Percentiles rank a stretch among this genome's conserved stretches.
Conservation (phyloP, 2,113 vertebrate genomes). For the Tinamus guttatus region DNA sequence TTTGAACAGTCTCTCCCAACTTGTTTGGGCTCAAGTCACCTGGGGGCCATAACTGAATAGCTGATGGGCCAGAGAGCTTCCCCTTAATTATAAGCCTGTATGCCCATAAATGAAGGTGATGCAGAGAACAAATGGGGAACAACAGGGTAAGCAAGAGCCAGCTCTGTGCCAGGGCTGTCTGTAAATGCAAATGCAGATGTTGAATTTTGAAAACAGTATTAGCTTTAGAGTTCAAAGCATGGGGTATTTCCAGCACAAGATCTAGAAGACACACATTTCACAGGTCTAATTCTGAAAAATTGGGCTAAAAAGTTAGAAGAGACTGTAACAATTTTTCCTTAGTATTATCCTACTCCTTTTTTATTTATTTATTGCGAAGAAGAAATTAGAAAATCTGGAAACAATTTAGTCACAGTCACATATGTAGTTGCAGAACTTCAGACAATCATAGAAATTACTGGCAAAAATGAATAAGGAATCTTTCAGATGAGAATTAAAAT, state of each 20-base stretch:
- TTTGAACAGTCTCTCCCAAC: background rate
- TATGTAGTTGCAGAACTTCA: background rate
- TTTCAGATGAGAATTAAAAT: constrained; percentile 34
- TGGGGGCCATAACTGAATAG: background rate
- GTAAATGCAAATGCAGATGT: background rate
- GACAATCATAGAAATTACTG: constrained; percentile 11
- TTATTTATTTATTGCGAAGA: background rate
- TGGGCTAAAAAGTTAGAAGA: background rate
- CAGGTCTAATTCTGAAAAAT: background rate
- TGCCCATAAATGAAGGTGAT: background rate
- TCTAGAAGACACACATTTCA: background rate
- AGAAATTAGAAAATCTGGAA: constrained; percentile 21
- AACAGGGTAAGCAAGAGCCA: background rate
- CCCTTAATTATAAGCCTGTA: background rate
- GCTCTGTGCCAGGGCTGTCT: background rate
- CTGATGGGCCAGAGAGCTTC: background rate
- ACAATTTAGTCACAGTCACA: background rate
- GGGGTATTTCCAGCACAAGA: background rate
- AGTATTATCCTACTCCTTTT: background rate
- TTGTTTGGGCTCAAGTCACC: background rate
- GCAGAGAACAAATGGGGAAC: background rate
- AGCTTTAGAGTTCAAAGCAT: background rate
- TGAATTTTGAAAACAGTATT: background rate
- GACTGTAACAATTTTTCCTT: background rate
- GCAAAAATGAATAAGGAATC: background rate